These are phyloP conservation scores for Macrostomum lignano DNA, from an alignment of 1,140 invertebrate species.

Conservation along the genomic window DNA sequence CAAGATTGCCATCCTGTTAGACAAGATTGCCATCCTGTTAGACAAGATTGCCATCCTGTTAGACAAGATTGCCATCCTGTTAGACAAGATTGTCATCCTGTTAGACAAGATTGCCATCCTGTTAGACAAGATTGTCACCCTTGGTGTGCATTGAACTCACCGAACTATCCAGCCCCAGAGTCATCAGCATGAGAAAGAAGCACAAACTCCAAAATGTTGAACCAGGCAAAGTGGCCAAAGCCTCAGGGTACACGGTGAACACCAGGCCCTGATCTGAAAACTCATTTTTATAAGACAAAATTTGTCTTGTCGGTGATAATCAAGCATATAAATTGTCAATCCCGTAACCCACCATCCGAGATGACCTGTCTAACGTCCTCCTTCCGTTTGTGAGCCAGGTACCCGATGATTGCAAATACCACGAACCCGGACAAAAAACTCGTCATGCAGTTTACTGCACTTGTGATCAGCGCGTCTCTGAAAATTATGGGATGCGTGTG, in stretches of 20 bases:
- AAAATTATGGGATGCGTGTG: too few relatives aligned
- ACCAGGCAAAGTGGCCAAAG: conserved; percentile 18
- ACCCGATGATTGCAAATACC: conserved; percentile 9
- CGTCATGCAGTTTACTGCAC: conserved; percentile 8
- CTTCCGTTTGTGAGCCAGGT: conserved; percentile 7
- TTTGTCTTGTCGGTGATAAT: too few relatives aligned
- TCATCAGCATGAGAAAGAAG: conserved; percentile 24
- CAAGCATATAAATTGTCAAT: too few relatives aligned
- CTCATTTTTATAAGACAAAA: neutral
- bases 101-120: too few relatives aligned
- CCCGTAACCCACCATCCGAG: neutral
- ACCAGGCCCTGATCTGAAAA: conserved; percentile 17
- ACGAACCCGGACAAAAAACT: conserved; percentile 10
- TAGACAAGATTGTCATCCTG: too few relatives aligned
- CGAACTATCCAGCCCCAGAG: conserved; percentile 52
- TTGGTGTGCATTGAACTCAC: too few relatives aligned
- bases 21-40: too few relatives aligned
- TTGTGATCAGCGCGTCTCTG: conserved; percentile 2
- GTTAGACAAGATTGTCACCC: too few relatives aligned
- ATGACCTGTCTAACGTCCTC: neutral
- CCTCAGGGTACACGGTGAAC: conserved; percentile 23
- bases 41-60: too few relatives aligned
- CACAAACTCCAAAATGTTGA: conserved; percentile 18
- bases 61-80: too few relatives aligned
- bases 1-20: too few relatives aligned